A percentile compares a stretch with the other conserved stretches of the same genome.
phyloP scores from a whole-genome alignment of 2,113 vertebrate genomes.

The Aegotheles bennettii region DNA sequence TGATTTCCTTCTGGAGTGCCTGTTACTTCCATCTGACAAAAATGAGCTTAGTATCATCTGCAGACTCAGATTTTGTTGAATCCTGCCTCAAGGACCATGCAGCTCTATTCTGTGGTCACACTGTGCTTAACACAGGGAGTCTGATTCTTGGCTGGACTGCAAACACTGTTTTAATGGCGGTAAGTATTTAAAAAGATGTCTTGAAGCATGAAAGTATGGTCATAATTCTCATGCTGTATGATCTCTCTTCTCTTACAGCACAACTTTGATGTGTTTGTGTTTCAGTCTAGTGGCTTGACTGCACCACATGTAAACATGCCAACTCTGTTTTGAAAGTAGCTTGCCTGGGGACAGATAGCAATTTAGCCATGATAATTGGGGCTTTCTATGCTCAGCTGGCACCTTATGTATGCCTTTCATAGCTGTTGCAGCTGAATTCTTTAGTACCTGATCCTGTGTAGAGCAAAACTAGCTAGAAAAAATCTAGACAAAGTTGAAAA shows the following conservation, averaged over 20 bases:
- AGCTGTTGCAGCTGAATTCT: not conserved
- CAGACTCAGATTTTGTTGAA: not conserved
- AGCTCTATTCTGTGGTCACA: not conserved
- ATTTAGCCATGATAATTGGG: not conserved
- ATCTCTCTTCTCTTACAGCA: not conserved
- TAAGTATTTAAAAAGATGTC: not conserved
- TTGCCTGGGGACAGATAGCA: not conserved
- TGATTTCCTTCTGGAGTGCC: not conserved
- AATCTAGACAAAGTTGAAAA: not conserved
- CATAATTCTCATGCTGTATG: not conserved
- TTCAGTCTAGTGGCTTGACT: not conserved
- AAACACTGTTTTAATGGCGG: not conserved
- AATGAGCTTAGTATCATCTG: not conserved
- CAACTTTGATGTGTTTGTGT: not conserved
- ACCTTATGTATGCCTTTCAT: not conserved
- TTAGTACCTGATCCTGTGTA: not conserved
- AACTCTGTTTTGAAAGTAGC: not conserved
- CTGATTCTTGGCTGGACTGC: not conserved
- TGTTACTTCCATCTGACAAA: not conserved
- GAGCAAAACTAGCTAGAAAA: not conserved
- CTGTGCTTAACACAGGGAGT: not conserved
- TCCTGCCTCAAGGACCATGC: not conserved
- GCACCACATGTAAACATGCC: not conserved
- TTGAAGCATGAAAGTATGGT: not conserved
- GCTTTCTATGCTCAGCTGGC: not conserved